Evolutionary conservation across 2,797 vertebrate species (phyloP).

Genomic region (Neoniphon sammara): DNA sequence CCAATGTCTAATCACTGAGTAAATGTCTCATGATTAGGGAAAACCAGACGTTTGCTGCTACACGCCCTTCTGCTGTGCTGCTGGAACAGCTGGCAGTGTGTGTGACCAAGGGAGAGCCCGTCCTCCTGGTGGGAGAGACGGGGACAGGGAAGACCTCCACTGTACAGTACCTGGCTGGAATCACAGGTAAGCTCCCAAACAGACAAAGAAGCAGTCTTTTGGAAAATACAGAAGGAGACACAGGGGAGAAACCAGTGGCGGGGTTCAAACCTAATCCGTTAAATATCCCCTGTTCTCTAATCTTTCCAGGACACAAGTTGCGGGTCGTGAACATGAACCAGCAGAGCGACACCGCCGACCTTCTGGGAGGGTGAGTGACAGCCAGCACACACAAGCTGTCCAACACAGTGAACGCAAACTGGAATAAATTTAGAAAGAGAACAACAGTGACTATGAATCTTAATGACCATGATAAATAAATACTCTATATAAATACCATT

Average conservation of each 20-base stretch:
- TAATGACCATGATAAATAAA: too few relatives aligned
- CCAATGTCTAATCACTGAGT: background rate
- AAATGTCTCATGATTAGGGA: conserved; percentile 73
- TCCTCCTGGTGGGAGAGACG: conserved; percentile 95
- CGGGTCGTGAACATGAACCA: conserved; percentile 98
- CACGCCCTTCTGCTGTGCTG: conserved; percentile 89
- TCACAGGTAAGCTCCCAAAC: conserved; percentile 86
- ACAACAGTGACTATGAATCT: too few relatives aligned
- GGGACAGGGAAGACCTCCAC: conserved; percentile 97
- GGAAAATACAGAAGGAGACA: too few relatives aligned
- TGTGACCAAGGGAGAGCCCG: conserved; percentile 89
- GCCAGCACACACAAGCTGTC: background rate
- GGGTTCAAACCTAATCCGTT: background rate
- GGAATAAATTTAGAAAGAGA: too few relatives aligned
- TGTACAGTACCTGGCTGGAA: conserved; percentile 91
- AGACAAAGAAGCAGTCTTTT: background rate
- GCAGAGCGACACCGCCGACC: conserved; percentile 95
- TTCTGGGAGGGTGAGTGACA: conserved; percentile 92
- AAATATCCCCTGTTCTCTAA: background rate
- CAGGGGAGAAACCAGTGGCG: too few relatives aligned
- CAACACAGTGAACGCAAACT: too few relatives aligned
- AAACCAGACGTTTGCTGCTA: conserved; percentile 90
- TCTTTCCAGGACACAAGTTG: conserved; percentile 87
- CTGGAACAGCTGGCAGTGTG: conserved; percentile 94
- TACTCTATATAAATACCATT: too few relatives aligned